Conservation (phyloP, 1,140 invertebrate genomes). For the Lepidurus packardi region DNA sequence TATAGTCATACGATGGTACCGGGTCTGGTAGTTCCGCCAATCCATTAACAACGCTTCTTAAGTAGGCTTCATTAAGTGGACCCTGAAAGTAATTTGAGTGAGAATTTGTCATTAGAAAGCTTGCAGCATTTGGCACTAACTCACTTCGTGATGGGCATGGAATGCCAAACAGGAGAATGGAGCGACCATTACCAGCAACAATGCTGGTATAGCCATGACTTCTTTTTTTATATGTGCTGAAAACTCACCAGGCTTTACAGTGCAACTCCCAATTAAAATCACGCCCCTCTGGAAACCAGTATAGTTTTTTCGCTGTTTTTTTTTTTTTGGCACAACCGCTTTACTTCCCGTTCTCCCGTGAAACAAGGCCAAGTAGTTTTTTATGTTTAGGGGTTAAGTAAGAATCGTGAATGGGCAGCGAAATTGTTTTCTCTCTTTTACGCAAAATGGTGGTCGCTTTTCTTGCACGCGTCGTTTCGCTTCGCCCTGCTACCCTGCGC, state of each 20-base stretch:
- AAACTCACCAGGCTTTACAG: too few species aligned
- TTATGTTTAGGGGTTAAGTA: background rate
- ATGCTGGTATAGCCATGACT: background rate
- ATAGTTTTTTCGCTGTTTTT: background rate
- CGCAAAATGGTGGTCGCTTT: background rate
- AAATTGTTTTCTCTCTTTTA: background rate
- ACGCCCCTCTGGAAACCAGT: background rate
- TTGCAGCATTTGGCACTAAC: background rate
- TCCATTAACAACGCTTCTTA: background rate
- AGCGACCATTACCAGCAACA: constrained; percentile 1
- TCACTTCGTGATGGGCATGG: background rate
- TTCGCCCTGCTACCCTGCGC: background rate
- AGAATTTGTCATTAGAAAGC: background rate
- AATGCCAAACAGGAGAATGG: background rate
- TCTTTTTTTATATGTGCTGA: background rate
- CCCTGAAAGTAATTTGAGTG: background rate
- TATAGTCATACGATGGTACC: background rate
- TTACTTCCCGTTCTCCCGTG: background rate
- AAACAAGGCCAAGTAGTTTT: background rate
- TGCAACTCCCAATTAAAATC: too few species aligned
- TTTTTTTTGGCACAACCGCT: background rate
- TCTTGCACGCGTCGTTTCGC: background rate
- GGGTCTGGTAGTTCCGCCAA: constrained; percentile 2
- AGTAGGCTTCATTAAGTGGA: background rate
- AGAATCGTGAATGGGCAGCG: background rate